Evolutionary conservation across 2,888 invertebrate species (phyloP), one percentile per base, ranked within the genome.

Genomic region (Heliconius ethilla): DNA sequence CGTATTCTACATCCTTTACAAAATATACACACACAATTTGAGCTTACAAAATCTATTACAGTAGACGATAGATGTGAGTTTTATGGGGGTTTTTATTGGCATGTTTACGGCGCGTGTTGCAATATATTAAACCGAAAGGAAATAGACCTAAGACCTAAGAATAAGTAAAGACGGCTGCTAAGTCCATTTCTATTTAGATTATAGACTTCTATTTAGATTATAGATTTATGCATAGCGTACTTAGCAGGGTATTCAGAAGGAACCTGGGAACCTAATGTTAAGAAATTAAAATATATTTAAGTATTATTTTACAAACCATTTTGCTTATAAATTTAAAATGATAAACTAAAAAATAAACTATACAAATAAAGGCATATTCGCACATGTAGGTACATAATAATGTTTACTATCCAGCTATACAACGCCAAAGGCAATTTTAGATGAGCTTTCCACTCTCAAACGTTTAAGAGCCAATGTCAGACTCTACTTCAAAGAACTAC

Each of bases 401-500:
- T 15, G 11, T 72, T 29, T 33, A 33, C 33, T 55, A 55, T 72
- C 13, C 37, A 59, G 72, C 70, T 59, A 72, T 59, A 72, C 15
- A 55, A 15, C 33, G n/a, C 72, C 55, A 59, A 72, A 33, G 72
- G 59, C 72, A 15, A 7, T 55, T 59, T 72, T 55, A 72, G 59
- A 72, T 72, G 72, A 72, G 59, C 59, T 72, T 72, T 72, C 33
- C 70, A 25, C 69, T 45, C 3, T 25, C 59, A 25, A 72, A 59
- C 59, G 59, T 72, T 72, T 59, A 72, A 69, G 72, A 59, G 72
- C 59, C 59, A 72, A 72, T 72, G 72, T 72, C 72, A 72, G 72
- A 59, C 40, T 37, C n/a, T 25, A 40, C 67, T 69, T 69, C 69
- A 45, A 69, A 69, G 69, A 69, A 45, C 11, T 40, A 69, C 69